Evolutionary conservation across 2,797 vertebrate genomes (phyloP).

Genomic region (Chromis chromis): DNA sequence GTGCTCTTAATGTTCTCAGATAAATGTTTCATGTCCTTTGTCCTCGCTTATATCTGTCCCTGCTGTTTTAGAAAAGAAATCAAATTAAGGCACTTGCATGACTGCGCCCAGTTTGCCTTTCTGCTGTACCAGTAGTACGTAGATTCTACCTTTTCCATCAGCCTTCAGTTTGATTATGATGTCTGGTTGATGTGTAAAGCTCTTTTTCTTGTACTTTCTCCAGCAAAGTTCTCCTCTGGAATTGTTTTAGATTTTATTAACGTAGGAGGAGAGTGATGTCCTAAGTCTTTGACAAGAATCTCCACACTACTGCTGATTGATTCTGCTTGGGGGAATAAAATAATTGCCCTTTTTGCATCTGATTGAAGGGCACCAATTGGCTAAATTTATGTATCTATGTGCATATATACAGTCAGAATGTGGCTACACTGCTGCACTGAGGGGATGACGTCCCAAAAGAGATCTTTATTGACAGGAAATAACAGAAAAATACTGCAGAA

Average conservation of each 20-base stretch:
- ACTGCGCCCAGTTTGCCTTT: background rate
- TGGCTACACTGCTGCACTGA: background rate
- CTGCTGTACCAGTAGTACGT: background rate
- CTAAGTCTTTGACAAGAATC: background rate
- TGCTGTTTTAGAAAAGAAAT: background rate
- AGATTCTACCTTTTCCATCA: background rate
- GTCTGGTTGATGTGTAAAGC: background rate
- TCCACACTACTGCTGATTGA: background rate
- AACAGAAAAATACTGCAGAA: background rate
- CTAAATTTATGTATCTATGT: background rate
- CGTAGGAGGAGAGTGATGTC: background rate
- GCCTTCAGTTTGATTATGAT: background rate
- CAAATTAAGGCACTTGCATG: background rate
- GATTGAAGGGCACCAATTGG: background rate
- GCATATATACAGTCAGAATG: background rate
- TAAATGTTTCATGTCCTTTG: background rate
- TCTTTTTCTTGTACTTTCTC: background rate
- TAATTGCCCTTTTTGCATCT: background rate
- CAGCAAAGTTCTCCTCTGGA: background rate
- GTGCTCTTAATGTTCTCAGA: background rate
- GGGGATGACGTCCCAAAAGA: background rate
- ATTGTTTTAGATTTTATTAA: background rate
- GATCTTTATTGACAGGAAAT: background rate
- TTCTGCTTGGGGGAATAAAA: background rate
- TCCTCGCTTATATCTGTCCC: background rate